Evolutionary conservation across 2,888 invertebrate genomes (phyloP).

Genomic region (Chrysolina oricalcia): DNA sequence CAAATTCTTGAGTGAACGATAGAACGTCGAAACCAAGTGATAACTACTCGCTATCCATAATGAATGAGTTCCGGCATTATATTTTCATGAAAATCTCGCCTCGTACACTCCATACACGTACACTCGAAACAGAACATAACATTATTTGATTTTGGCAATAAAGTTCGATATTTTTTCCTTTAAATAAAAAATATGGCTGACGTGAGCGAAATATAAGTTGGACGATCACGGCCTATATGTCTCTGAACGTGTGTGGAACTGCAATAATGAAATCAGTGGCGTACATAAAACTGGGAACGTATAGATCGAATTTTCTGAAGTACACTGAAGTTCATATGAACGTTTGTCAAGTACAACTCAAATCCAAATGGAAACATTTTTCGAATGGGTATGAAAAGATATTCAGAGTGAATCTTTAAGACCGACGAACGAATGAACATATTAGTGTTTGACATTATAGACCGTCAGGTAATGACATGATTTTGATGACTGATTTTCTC

Average conservation of each 20-base stretch:
- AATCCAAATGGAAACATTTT: too few relatives aligned
- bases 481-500: too few relatives aligned
- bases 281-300: neutral
- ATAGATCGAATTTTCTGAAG: too few relatives aligned
- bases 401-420: too few relatives aligned
- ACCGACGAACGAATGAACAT: too few relatives aligned
- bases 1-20: neutral
- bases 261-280: conserved; percentile 1
- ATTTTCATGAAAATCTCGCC: conserved; percentile 14
- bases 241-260: conserved; percentile 22
- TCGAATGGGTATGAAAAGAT: too few relatives aligned
- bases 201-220: conserved; percentile 23
- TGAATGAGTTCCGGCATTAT: conserved; percentile 15
- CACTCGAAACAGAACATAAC: neutral
- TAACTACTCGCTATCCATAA: conserved; percentile 14
- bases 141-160: conserved; percentile 20
- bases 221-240: conserved; percentile 23
- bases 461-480: too few relatives aligned
- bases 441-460: too few relatives aligned
- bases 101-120: neutral
- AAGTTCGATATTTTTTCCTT: conserved; percentile 12
- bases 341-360: too few relatives aligned
- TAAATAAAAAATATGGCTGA: conserved; percentile 16
- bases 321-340: too few relatives aligned
- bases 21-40: conserved; percentile 8